phyloP scores from a whole-genome alignment of 2,797 vertebrate genomes.

The Cryptoprocta ferox region DNA sequence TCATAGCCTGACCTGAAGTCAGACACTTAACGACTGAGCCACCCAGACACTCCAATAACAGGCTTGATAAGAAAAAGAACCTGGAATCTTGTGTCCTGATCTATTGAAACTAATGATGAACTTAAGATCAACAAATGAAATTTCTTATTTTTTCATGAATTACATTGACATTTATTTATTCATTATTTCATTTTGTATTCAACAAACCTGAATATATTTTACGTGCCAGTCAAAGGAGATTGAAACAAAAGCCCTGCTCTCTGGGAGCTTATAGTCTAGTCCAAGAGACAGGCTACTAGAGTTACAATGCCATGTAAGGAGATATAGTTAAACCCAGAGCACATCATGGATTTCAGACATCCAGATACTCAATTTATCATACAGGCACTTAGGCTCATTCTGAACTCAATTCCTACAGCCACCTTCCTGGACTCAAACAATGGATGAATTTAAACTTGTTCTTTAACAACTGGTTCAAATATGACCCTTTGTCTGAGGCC shows the following conservation, averaged over 20 bases:
- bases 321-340: background rate
- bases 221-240: background rate
- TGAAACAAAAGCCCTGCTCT: background rate
- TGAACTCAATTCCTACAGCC: background rate
- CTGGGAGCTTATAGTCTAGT: rapidly evolving
- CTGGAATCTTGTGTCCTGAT: background rate
- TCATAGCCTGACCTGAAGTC: no score
- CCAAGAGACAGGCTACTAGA: background rate
- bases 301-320: background rate
- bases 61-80: background rate
- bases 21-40: no score
- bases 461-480: background rate
- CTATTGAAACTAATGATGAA: background rate
- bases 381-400: background rate
- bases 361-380: rapidly evolving
- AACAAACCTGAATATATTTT: background rate
- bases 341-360: rapidly evolving
- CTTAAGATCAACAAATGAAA: background rate
- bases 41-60: background rate
- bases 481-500: background rate
- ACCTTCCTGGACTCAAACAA: no score
- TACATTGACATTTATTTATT: background rate
- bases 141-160: background rate
- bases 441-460: background rate
- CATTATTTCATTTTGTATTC: background rate